Percentiles rank a stretch among this genome's conserved stretches.
These are phyloP conservation scores for Xyrichtys novacula DNA, from an alignment of 2,797 vertebrate species.

Conservation along the genomic window DNA sequence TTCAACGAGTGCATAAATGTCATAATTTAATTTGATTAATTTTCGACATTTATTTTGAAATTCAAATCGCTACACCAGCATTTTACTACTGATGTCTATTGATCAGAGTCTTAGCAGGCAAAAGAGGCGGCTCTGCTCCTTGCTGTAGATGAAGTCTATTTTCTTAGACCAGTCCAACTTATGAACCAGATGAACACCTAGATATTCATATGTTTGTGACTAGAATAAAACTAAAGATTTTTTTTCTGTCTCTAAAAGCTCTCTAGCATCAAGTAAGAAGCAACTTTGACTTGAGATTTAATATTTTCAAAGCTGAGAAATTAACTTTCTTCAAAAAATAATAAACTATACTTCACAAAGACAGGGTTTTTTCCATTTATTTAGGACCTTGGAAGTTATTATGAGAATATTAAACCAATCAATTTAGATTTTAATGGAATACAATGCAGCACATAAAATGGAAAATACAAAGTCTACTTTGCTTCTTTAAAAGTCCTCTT, in stretches of 20 bases:
- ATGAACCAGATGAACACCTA: no score
- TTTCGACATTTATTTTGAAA: no score
- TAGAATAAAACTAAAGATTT: conserved; percentile 6
- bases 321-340: conserved; percentile 1
- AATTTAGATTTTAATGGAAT: conserved; percentile 31
- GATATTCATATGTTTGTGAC: not conserved
- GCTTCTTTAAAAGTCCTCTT: conserved; percentile 25
- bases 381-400: conserved; percentile 23
- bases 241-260: not conserved
- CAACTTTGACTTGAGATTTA: conserved; percentile 4
- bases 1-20: no score
- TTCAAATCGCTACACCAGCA: no score
- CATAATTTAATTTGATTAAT: no score
- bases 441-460: conserved; percentile 30
- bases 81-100: no score
- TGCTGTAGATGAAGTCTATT: no score
- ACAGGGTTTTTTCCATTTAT: not conserved
- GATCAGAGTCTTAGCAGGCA: no score
- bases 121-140: no score
- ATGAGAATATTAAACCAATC: conserved; percentile 14
- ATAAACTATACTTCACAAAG: not conserved
- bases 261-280: not conserved
- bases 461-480: conserved; percentile 46
- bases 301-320: conserved; percentile 7
- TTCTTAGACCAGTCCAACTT: no score